Evolutionary conservation across 2,888 invertebrate genomes (phyloP).

Genomic region (Metacarcinus magister): DNA sequence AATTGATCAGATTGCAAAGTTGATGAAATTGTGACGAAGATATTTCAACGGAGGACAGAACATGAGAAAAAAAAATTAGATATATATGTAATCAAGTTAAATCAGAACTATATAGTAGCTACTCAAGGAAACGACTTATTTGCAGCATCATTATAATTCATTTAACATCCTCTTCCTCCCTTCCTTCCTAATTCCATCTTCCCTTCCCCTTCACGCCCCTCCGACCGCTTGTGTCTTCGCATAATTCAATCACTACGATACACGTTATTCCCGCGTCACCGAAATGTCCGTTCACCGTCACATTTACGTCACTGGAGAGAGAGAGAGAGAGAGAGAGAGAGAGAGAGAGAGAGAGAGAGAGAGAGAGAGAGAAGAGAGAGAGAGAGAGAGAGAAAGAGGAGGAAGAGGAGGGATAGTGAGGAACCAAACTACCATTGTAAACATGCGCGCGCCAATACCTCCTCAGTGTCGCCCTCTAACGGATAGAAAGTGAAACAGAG

Average conservation of each 20-base stretch:
- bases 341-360: neutral
- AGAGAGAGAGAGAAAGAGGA: neutral
- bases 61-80: neutral
- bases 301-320: neutral
- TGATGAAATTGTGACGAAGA: no score
- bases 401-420: neutral
- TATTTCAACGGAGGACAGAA: neutral
- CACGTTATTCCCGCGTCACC: neutral
- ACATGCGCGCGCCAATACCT: no score
- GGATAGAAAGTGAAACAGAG: neutral
- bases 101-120: neutral
- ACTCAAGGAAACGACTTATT: neutral
- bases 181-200: neutral
- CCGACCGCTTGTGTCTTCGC: neutral
- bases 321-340: neutral
- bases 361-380: neutral
- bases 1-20: no score
- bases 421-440: neutral
- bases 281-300: neutral
- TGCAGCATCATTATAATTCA: neutral
- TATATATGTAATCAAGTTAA: neutral
- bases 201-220: neutral
- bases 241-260: conserved; percentile 26
- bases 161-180: neutral
- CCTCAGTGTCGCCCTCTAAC: neutral